Conservation (phyloP, 2,888 invertebrate species). For the Rhogogaster chlorosoma region DNA sequence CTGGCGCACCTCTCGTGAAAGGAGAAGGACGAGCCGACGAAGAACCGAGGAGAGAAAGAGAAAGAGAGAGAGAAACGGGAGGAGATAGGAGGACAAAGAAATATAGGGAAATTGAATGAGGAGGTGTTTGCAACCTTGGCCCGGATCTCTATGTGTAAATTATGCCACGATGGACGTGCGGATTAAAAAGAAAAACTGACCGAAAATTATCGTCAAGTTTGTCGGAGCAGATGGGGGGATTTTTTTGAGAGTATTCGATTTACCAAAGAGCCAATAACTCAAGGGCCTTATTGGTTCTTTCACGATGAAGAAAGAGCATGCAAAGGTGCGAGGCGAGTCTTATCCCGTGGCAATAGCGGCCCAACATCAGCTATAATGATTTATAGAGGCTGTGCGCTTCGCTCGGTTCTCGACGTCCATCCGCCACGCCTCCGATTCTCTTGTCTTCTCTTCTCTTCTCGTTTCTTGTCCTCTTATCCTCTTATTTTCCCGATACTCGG, state of each 20-base stretch:
- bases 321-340: conserved; percentile 32
- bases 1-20: conserved; percentile 19
- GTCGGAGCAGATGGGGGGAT: neutral
- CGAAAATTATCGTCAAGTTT: neutral
- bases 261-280: conserved; percentile 48
- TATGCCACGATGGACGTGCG: neutral
- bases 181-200: neutral
- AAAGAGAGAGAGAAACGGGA: conserved; percentile 52
- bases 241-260: conserved; percentile 36
- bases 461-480: neutral
- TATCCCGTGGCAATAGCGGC: conserved; percentile 25
- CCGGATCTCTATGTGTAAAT: neutral
- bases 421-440: conserved; percentile 63
- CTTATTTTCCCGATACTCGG: neutral
- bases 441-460: conserved; percentile 23
- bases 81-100: neutral
- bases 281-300: conserved; percentile 42
- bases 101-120: conserved; percentile 13
- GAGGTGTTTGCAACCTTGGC: neutral
- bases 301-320: conserved; percentile 37
- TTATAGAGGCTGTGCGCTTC: conserved; percentile 35
- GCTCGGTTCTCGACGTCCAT: conserved; percentile 41
- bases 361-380: conserved; percentile 38
- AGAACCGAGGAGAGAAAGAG: conserved; percentile 39
- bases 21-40: conserved; percentile 36